Conservation (phyloP, 2,797 vertebrate species). For the Girardinus metallicus region DNA sequence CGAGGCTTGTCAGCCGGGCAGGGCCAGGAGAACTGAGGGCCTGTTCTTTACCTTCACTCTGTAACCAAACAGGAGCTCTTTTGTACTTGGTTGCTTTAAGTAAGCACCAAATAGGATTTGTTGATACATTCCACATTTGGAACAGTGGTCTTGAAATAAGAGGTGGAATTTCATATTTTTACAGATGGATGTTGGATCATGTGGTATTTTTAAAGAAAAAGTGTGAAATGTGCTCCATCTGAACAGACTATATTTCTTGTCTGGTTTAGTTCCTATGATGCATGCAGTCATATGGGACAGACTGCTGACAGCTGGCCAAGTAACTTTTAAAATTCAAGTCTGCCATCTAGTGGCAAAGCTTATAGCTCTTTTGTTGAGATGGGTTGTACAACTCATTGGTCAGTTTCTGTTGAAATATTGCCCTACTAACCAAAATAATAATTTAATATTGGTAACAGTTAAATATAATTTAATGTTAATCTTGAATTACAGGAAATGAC, state of each 20-base stretch:
- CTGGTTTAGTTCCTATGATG: slow-evolving; percentile 53
- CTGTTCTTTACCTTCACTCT: slow-evolving; percentile 52
- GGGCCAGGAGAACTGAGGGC: slow-evolving; percentile 53
- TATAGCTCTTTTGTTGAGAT: neutral
- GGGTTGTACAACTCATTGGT: neutral
- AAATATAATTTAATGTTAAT: neutral
- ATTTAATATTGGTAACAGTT: neutral
- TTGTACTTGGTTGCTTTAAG: slow-evolving; percentile 49
- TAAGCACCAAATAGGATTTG: slow-evolving; percentile 33
- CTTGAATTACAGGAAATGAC: neutral
- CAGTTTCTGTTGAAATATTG: neutral
- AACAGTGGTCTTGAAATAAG: slow-evolving; percentile 38
- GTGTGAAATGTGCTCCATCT: slow-evolving; percentile 45
- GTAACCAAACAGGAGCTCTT: slow-evolving; percentile 57
- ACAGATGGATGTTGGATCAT: slow-evolving; percentile 24
- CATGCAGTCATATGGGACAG: slow-evolving; percentile 36
- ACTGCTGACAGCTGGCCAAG: slow-evolving; percentile 20
- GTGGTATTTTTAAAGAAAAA: slow-evolving; percentile 35
- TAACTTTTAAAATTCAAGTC: slow-evolving; percentile 74
- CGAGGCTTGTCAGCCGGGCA: slow-evolving; percentile 66
- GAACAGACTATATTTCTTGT: slow-evolving; percentile 45
- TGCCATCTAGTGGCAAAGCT: slow-evolving; percentile 81
- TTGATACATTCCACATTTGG: slow-evolving; percentile 51
- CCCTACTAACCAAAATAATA: neutral
- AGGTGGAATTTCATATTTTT: slow-evolving; percentile 19